These are phyloP conservation scores for Onychomys leucogaster DNA, from an alignment of 2,797 vertebrate genomes.

Conservation along the genomic window DNA sequence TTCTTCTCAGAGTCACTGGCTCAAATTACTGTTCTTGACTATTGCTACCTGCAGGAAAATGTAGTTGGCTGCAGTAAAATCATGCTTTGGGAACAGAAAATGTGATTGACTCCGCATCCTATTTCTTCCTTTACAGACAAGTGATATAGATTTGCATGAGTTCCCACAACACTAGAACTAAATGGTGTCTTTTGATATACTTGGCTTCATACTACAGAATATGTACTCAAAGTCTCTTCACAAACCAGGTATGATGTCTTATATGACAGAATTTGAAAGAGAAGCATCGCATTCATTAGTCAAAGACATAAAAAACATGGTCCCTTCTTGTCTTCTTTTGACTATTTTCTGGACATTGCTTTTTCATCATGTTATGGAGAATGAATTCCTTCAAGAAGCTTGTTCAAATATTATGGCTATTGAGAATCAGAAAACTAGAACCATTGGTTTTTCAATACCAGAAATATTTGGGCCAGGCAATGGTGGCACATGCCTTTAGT, in stretches of 20 bases:
- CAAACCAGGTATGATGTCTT: background rate
- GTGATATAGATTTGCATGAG: background rate
- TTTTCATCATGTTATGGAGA: background rate
- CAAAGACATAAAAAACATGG: background rate
- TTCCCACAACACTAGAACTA: background rate
- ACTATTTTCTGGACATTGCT: background rate
- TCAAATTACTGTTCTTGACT: background rate
- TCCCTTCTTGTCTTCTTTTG: background rate
- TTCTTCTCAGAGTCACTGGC: background rate
- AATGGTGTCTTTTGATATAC: background rate
- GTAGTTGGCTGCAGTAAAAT: background rate
- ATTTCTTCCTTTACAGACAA: background rate
- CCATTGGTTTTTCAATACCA: background rate
- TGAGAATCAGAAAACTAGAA: constrained; percentile 35
- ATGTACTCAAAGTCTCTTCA: background rate
- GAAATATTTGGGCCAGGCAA: background rate
- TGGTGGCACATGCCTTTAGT: background rate
- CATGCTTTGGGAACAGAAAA: background rate
- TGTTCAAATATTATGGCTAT: background rate
- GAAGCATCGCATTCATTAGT: background rate
- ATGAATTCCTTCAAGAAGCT: constrained; percentile 11
- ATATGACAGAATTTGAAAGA: constrained; percentile 11
- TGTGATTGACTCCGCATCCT: background rate
- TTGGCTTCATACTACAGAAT: constrained; percentile 25
- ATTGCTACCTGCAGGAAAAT: background rate